phyloP scores from a whole-genome alignment of 2,113 vertebrate genomes.

The Stigmatopora argus region DNA sequence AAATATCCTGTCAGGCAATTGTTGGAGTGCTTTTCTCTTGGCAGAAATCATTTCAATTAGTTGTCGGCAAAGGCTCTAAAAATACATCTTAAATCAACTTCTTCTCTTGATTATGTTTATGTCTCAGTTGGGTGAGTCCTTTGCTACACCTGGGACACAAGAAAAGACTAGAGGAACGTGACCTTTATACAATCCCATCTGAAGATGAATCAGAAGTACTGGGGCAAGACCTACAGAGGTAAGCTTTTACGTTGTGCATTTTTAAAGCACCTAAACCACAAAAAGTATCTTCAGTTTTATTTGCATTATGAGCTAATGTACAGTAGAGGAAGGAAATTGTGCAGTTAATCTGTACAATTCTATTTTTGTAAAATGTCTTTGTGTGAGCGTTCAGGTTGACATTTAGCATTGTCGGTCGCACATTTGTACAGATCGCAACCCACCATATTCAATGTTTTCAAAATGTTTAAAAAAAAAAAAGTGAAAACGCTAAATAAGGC shows the following conservation, averaged over 20 bases:
- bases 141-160: constrained; percentile 81
- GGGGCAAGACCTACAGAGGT: constrained; percentile 85
- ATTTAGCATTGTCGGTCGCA: too few species aligned
- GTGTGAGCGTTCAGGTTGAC: too few species aligned
- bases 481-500: too few species aligned
- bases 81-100: neutral
- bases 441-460: too few species aligned
- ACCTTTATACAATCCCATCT: constrained; percentile 82
- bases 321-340: too few species aligned
- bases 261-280: neutral
- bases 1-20: neutral
- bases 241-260: neutral
- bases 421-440: too few species aligned
- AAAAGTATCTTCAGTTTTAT: neutral
- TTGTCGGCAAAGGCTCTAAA: neutral
- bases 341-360: too few species aligned
- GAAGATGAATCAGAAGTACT: constrained; percentile 78
- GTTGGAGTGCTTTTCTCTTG: neutral
- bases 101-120: neutral
- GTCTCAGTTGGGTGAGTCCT: constrained; percentile 84
- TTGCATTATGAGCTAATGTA: neutral
- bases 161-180: constrained; percentile 80
- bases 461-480: too few species aligned
- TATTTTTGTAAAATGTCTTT: too few species aligned
- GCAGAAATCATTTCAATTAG: neutral